Conservation (phyloP, 2,797 vertebrate species). For the Squalus acanthias region DNA sequence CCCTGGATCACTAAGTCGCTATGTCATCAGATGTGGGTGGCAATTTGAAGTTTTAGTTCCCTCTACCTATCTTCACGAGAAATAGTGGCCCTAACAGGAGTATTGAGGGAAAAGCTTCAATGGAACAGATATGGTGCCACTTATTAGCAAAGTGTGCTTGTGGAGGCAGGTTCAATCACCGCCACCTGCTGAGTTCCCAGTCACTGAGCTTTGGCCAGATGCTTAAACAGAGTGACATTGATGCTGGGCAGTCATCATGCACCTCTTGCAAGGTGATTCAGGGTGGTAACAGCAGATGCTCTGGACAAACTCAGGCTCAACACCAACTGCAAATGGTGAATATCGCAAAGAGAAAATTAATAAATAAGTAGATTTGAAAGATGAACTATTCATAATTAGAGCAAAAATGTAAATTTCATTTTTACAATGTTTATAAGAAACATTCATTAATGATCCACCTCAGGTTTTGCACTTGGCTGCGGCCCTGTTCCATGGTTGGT, state of each 20-base stretch:
- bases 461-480: slow-evolving; percentile 83
- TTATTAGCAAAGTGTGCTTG: background rate
- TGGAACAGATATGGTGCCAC: background rate
- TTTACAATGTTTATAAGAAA: background rate
- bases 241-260: background rate
- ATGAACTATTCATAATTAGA: background rate
- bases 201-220: background rate
- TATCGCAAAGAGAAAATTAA: background rate
- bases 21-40: background rate
- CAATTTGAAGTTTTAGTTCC: background rate
- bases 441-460: background rate
- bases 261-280: background rate
- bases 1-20: background rate
- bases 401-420: background rate
- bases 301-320: too few species aligned
- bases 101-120: background rate
- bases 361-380: background rate
- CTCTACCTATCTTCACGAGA: background rate
- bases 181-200: background rate
- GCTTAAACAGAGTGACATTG: background rate
- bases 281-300: background rate
- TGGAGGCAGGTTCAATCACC: background rate
- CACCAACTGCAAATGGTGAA: background rate
- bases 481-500: slow-evolving; percentile 81
- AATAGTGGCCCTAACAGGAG: background rate